Evolutionary conservation across 2,113 vertebrate genomes (phyloP).

Genomic region (Chaetodon auriga): DNA sequence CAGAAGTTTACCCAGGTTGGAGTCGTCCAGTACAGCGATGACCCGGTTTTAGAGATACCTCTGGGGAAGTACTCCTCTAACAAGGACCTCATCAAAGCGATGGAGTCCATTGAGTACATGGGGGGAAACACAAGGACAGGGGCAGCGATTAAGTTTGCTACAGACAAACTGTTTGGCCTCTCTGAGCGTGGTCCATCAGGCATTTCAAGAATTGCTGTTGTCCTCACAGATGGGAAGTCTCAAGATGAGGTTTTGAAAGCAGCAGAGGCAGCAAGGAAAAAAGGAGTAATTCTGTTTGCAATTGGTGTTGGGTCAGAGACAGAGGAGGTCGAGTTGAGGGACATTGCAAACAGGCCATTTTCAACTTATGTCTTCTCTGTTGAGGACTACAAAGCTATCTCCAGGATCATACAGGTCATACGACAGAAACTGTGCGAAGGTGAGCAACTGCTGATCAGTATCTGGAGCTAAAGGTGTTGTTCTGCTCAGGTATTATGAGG

Average conservation of each 20-base stretch:
- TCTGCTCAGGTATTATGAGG: neutral
- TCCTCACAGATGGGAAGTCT: constrained; percentile 96
- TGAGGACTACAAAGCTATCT: constrained; percentile 96
- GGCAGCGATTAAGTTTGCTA: constrained; percentile 93
- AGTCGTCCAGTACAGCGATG: constrained; percentile 96
- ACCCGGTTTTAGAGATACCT: constrained; percentile 93
- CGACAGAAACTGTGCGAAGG: constrained; percentile 99
- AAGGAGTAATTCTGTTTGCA: constrained; percentile 93
- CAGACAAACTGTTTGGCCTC: constrained; percentile 92
- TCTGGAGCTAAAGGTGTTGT: neutral
- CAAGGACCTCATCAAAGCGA: constrained; percentile 86
- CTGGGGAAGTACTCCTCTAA: constrained; percentile 88
- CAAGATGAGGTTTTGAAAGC: constrained; percentile 94
- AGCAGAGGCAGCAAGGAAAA: constrained; percentile 93
- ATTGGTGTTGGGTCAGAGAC: constrained; percentile 95
- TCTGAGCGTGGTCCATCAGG: constrained; percentile 89
- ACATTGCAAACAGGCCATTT: constrained; percentile 95
- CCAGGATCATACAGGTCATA: constrained; percentile 96
- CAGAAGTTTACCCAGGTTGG: constrained; percentile 96
- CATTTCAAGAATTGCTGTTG: constrained; percentile 94
- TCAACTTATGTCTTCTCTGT: constrained; percentile 96
- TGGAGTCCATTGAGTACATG: constrained; percentile 93
- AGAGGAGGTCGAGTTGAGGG: constrained; percentile 90
- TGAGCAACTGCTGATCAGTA: constrained; percentile 68
- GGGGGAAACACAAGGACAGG: constrained; percentile 97